phyloP scores from a whole-genome alignment of 2,797 vertebrate species.

The Remorina albescens region DNA sequence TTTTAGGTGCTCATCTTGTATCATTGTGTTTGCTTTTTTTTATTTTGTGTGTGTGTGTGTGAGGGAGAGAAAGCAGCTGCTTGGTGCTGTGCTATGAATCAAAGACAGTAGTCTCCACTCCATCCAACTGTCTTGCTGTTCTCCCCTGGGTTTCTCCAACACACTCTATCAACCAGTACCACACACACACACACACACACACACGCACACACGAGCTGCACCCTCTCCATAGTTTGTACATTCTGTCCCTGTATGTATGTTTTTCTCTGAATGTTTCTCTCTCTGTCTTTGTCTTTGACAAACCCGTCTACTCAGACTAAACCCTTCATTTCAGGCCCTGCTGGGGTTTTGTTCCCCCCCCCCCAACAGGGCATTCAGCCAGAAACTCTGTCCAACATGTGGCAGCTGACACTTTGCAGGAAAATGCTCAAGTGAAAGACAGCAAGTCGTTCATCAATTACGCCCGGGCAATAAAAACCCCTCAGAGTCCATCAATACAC shows the following conservation, averaged over 20 bases:
- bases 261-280: constrained; percentile 30
- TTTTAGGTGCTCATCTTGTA: too few species aligned
- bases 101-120: constrained; percentile 46
- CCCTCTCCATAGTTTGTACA: constrained; percentile 24
- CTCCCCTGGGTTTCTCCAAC: constrained; percentile 57
- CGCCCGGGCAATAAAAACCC: constrained; percentile 44
- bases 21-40: too few species aligned
- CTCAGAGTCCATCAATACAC: constrained; percentile 32
- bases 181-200: constrained; percentile 33
- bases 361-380: not conserved
- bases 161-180: constrained; percentile 59
- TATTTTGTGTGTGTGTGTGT: too few species aligned
- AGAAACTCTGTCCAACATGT: not conserved
- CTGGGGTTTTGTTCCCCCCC: not conserved
- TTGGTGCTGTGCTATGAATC: constrained; percentile 46
- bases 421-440: constrained; percentile 12
- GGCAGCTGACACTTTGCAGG: constrained; percentile 20
- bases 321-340: not conserved
- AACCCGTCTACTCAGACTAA: constrained; percentile 13
- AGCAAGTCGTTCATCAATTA: constrained; percentile 1
- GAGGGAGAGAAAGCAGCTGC: constrained; percentile 31
- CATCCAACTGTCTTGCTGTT: constrained; percentile 61
- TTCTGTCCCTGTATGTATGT: constrained; percentile 23
- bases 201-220: constrained; percentile 23
- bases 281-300: constrained; percentile 28